Conservation (phyloP, 1,140 invertebrate genomes). For the Notospermus geniculatus region DNA sequence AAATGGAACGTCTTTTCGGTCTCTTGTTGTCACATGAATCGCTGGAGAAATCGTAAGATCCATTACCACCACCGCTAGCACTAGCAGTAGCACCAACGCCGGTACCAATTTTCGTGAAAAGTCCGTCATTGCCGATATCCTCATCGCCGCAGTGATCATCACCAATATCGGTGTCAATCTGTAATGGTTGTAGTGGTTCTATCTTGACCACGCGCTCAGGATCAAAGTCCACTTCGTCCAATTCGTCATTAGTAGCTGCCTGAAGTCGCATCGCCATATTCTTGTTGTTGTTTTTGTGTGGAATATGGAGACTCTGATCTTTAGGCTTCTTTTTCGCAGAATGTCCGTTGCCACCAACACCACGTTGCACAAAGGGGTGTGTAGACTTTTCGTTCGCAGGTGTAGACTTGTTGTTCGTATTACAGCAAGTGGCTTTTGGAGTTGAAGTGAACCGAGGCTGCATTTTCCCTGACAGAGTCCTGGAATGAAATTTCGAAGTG, state of each 20-base stretch:
- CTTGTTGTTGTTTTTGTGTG: not conserved
- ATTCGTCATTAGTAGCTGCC: not conserved
- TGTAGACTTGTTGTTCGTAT: no score
- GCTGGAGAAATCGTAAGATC: constrained; percentile 4
- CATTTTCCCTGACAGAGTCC: not conserved
- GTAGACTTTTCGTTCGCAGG: not conserved
- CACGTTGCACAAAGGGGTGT: not conserved
- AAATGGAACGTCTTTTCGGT: constrained; percentile 6
- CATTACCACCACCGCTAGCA: not conserved
- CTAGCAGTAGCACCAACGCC: not conserved
- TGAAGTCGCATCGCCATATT: not conserved
- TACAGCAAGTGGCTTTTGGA: not conserved
- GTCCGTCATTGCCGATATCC: not conserved
- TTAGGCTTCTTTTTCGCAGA: constrained; percentile 1
- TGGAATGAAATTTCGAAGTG: no score
- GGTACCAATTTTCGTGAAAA: not conserved
- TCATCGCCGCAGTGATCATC: not conserved
- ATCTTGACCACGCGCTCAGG: not conserved
- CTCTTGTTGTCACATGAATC: not conserved
- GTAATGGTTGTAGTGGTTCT: not conserved
- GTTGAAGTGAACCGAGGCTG: not conserved
- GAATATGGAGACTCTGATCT: not conserved
- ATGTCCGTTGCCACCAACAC: not conserved
- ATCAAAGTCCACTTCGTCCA: not conserved
- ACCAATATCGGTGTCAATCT: not conserved